Evolutionary conservation across 2,113 vertebrate species (phyloP).

Genomic region (Erpornis zantholeuca): DNA sequence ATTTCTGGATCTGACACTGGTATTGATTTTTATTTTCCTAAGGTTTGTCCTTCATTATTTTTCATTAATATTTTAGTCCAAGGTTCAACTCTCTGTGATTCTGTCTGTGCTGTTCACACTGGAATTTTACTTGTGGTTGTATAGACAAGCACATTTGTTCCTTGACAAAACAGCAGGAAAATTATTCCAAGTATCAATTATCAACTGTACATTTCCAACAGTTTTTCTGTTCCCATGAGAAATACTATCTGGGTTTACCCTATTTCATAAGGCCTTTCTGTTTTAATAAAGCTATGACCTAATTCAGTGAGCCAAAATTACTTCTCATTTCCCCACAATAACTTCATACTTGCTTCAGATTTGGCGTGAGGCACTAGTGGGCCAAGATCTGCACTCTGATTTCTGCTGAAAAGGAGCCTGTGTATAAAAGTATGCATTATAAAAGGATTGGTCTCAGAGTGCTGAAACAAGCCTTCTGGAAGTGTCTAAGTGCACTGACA

Average conservation of each 20-base stretch:
- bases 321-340: neutral
- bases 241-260: neutral
- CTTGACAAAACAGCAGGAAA: neutral
- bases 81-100: neutral
- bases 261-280: fast-evolving
- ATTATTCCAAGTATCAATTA: neutral
- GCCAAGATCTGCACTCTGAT: neutral
- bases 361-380: neutral
- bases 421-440: neutral
- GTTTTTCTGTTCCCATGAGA: neutral
- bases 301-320: neutral
- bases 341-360: neutral
- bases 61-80: neutral
- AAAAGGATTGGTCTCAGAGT: neutral
- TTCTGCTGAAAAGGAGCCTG: neutral
- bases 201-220: neutral
- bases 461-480: neutral
- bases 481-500: neutral
- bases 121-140: neutral
- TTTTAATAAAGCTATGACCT: neutral
- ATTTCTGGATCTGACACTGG: neutral
- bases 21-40: neutral
- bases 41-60: neutral
- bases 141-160: neutral
- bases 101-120: neutral